These are phyloP conservation scores for Lithosia quadra DNA, from an alignment of 2,888 invertebrate species.

Conservation along the genomic window DNA sequence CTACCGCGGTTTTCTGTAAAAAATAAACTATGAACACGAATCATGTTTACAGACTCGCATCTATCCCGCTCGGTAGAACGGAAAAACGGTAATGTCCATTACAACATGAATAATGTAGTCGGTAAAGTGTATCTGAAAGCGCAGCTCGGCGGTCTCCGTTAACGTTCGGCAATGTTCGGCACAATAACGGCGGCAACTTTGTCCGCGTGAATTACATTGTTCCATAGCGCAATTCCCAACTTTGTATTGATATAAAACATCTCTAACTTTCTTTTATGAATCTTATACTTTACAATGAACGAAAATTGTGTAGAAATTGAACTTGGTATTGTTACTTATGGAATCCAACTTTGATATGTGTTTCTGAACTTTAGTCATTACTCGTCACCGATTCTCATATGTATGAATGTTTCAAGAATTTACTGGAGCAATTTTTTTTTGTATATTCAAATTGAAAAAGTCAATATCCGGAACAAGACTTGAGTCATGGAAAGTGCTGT, in stretches of 20 bases:
- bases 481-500: not conserved
- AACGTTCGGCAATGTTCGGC: not conserved
- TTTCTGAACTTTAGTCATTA: slow-evolving; percentile 1
- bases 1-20: no score
- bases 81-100: slow-evolving; percentile 4
- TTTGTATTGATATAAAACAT: slow-evolving; percentile 24
- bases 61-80: not conserved
- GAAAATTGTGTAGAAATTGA: slow-evolving; percentile 16
- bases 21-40: no score
- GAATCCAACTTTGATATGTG: slow-evolving; percentile 9
- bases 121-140: not conserved
- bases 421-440: not conserved
- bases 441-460: not conserved
- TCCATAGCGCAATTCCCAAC: slow-evolving; percentile 20
- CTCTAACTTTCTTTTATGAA: slow-evolving; percentile 25
- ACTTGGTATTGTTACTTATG: slow-evolving; percentile 8
- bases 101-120: not conserved
- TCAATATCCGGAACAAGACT: not conserved
- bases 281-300: slow-evolving; percentile 22
- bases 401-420: not conserved
- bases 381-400: not conserved
- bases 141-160: slow-evolving; percentile 7
- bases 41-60: not conserved
- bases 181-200: slow-evolving; percentile 17
- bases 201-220: slow-evolving; percentile 20